Evolutionary conservation across 2,888 invertebrate species (phyloP).

Genomic region (Drosophila anceps): DNA sequence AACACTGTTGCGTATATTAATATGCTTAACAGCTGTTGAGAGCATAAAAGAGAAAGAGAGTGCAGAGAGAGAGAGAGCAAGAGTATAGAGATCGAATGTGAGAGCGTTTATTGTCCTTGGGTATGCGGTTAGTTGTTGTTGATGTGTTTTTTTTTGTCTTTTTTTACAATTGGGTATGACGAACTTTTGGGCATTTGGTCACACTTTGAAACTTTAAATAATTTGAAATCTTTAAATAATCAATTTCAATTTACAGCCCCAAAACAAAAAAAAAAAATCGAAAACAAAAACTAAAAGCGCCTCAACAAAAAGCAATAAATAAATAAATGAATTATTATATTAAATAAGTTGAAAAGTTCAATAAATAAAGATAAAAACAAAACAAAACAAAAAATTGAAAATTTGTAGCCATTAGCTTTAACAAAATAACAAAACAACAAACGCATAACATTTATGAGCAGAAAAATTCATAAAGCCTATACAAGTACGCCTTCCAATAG

Average conservation of each 20-base stretch:
- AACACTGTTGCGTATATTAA: constrained; percentile 17
- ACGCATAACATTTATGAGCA: constrained; percentile 60
- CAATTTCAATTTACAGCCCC: constrained; percentile 45
- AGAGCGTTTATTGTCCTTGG: constrained; percentile 27
- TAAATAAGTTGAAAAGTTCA: constrained; percentile 10
- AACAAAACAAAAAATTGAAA: constrained; percentile 27
- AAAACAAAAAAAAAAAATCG: constrained; percentile 9
- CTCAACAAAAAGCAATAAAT: constrained; percentile 59
- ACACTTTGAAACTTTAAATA: constrained; percentile 8
- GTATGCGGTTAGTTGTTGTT: constrained; percentile 31
- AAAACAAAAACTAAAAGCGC: constrained; percentile 37
- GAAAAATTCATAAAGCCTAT: constrained; percentile 67
- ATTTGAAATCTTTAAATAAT: constrained; percentile 21
- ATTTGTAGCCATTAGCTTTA: constrained; percentile 74
- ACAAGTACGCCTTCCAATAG: constrained; percentile 78
- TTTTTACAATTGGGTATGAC: constrained; percentile 28
- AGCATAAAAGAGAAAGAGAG: constrained; percentile 20
- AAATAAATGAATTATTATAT: constrained; percentile 28
- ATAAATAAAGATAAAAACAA: constrained; percentile 19
- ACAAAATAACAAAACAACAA: constrained; percentile 26
- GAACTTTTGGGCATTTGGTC: constrained; percentile 29
- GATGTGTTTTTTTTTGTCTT: constrained; percentile 21
- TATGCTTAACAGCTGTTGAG: constrained; percentile 36
- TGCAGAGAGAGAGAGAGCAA: constrained; percentile 14
- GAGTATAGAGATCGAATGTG: not conserved